Conservation (phyloP, 2,888 invertebrate species). For the Myathropa florea region DNA sequence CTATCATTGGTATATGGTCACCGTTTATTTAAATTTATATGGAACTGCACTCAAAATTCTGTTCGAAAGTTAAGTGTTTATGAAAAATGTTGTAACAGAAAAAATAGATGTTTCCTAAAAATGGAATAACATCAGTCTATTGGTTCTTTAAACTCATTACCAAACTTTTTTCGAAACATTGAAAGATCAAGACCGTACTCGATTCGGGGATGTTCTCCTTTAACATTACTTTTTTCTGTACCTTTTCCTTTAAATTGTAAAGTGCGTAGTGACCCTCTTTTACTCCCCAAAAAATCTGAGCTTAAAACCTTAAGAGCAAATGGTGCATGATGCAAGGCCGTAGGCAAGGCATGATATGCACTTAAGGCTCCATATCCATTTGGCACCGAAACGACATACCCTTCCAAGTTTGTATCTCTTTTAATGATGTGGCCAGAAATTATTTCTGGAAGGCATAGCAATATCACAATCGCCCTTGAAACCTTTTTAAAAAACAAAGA, state of each 20-base stretch:
- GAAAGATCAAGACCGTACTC: background rate
- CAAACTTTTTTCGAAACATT: background rate
- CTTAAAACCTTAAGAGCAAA: background rate
- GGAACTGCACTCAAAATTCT: no score
- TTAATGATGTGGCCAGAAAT: background rate
- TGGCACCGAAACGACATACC: background rate
- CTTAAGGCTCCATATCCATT: constrained; percentile 3
- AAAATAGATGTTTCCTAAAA: background rate
- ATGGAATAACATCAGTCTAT: background rate
- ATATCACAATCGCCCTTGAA: background rate
- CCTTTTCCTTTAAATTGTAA: background rate
- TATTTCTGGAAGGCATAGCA: background rate
- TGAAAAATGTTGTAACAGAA: no score
- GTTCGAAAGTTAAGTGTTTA: no score
- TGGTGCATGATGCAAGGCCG: background rate
- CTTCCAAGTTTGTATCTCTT: background rate
- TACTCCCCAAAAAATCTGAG: background rate
- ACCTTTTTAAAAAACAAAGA: background rate
- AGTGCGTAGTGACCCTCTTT: background rate
- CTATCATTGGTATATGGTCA: no score
- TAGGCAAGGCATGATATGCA: background rate
- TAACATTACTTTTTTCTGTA: background rate
- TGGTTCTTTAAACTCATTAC: background rate
- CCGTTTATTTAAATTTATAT: no score
- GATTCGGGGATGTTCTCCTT: background rate